A percentile compares a stretch with the other conserved stretches of the same genome.
Evolutionary conservation across 2,113 vertebrate genomes (phyloP).

Genomic region (human (Homo sapiens)): GRCh38 chr4:97332001-97332500

Average conservation of each 20-base stretch:
- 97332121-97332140: background rate
- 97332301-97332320: background rate
- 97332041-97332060: background rate
- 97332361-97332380: accelerated
- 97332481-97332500: background rate
- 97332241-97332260: background rate
- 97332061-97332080: background rate
- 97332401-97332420: background rate
- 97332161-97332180: background rate
- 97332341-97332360: background rate
- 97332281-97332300: background rate
- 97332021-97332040: background rate
- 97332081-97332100: background rate
- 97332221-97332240: background rate
- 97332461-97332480: background rate
- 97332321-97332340: background rate
- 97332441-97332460: background rate
- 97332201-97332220: background rate
- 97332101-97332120: background rate
- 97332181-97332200: background rate
- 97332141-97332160: background rate
- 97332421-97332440: background rate
- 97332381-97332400: background rate
- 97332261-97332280: background rate
- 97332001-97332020: background rate